Evolutionary conservation across 2,113 vertebrate genomes (phyloP).

Genomic region (Agelaius phoeniceus): DNA sequence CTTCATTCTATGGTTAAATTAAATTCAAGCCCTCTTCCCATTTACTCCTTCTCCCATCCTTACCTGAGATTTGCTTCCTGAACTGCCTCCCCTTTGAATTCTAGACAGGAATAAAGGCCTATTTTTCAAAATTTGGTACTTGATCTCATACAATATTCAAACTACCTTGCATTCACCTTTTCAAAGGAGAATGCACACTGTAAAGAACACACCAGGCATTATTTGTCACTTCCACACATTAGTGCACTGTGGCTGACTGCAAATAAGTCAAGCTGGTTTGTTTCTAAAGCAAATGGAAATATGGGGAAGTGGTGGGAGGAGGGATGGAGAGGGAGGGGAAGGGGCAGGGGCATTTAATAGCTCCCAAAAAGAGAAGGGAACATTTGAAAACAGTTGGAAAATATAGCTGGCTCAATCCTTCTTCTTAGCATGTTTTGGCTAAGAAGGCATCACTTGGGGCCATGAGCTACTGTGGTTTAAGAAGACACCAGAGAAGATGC

Average conservation of each 20-base stretch:
- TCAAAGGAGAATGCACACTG: neutral
- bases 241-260: neutral
- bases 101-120: neutral
- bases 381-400: neutral
- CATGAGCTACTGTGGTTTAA: neutral
- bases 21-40: neutral
- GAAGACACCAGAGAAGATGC: neutral
- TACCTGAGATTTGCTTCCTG: neutral
- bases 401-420: neutral
- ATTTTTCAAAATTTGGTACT: neutral
- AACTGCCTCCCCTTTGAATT: neutral
- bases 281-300: neutral
- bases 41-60: neutral
- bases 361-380: neutral
- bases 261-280: neutral
- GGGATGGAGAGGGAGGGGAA: too few relatives aligned
- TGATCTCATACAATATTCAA: neutral
- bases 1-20: neutral
- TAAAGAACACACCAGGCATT: neutral
- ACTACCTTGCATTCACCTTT: neutral
- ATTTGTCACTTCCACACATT: neutral
- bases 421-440: neutral
- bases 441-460: neutral
- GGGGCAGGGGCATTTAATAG: neutral
- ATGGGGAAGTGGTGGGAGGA: neutral